Evolutionary conservation across 1,140 invertebrate species (phyloP).

Genomic region (Liolophura sinensis): DNA sequence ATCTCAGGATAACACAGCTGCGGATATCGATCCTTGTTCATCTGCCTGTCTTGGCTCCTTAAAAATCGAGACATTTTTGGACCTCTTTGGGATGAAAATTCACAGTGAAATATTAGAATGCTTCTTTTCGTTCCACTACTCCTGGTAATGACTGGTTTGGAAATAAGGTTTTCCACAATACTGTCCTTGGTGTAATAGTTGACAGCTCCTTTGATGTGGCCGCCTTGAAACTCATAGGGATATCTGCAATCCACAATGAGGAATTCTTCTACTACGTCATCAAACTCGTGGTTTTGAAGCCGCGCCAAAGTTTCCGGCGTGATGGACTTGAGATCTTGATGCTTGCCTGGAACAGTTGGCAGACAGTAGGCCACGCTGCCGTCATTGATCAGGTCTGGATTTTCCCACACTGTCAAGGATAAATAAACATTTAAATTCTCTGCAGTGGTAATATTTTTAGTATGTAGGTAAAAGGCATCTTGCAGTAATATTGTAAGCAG

Average conservation of each 20-base stretch:
- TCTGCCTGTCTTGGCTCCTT: constrained; percentile 78
- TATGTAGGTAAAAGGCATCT: too few relatives aligned
- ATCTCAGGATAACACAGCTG: constrained; percentile 89
- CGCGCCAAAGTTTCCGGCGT: constrained; percentile 64
- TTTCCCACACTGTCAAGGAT: too few relatives aligned
- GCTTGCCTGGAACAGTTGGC: constrained; percentile 74
- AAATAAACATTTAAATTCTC: too few relatives aligned
- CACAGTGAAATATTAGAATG: constrained; percentile 96
- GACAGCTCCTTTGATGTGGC: constrained; percentile 84
- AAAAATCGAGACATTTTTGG: constrained; percentile 87
- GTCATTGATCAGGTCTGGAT: constrained; percentile 63
- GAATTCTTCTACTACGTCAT: constrained; percentile 43
- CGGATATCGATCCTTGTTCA: constrained; percentile 86
- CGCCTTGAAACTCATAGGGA: constrained; percentile 96
- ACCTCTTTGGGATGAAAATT: constrained; percentile 94
- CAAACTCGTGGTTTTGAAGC: constrained; percentile 39
- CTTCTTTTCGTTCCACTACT: constrained; percentile 61
- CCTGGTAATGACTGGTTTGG: constrained; percentile 54
- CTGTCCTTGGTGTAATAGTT: constrained; percentile 83
- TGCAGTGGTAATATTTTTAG: too few relatives aligned
- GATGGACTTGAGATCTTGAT: constrained; percentile 85
- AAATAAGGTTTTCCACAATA: constrained; percentile 69
- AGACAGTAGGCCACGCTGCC: constrained; percentile 70
- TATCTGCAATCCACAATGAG: constrained; percentile 72
- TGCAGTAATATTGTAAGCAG: too few relatives aligned